A percentile compares a stretch with the other conserved stretches of the same genome.
Evolutionary conservation across 2,888 invertebrate species (phyloP).

Genomic region (Fragum fragum): DNA sequence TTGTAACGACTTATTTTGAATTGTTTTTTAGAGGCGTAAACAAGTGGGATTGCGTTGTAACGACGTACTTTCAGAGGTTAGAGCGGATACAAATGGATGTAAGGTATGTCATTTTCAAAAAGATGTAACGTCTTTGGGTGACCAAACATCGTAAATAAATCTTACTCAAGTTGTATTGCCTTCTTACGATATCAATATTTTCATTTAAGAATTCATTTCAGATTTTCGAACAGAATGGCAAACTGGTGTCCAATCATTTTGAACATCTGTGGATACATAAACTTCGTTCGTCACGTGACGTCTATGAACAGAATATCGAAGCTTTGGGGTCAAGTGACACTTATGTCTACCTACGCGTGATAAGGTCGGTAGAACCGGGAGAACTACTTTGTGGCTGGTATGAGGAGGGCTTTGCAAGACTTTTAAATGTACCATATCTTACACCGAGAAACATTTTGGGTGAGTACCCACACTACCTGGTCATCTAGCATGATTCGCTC

Average conservation of each 20-base stretch:
- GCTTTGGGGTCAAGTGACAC: conserved; percentile 71
- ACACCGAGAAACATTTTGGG: conserved; percentile 94
- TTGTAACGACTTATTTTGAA: too few relatives aligned
- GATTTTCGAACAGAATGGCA: not conserved
- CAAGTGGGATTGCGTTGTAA: too few relatives aligned
- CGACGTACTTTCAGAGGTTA: too few relatives aligned
- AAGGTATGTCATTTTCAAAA: too few relatives aligned
- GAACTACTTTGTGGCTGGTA: conserved; percentile 93
- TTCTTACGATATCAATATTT: too few relatives aligned
- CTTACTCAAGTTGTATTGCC: too few relatives aligned
- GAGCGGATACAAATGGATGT: too few relatives aligned
- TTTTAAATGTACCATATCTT: conserved; percentile 93
- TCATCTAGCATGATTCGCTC: too few relatives aligned
- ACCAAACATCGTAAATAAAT: not conserved
- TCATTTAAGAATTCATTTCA: too few relatives aligned
- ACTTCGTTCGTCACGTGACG: conserved; percentile 89
- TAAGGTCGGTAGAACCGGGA: conserved; percentile 88
- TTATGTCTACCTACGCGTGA: conserved; percentile 67
- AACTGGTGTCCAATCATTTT: not conserved
- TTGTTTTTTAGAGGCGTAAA: too few relatives aligned
- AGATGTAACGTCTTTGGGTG: too few relatives aligned
- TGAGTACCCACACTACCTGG: too few relatives aligned
- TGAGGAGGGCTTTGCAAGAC: conserved; percentile 91
- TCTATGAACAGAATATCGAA: conserved; percentile 90
- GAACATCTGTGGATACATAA: conserved; percentile 73